Evolutionary conservation across 2,888 invertebrate species (phyloP).

Genomic region (Mongoloraphidia duomilia): DNA sequence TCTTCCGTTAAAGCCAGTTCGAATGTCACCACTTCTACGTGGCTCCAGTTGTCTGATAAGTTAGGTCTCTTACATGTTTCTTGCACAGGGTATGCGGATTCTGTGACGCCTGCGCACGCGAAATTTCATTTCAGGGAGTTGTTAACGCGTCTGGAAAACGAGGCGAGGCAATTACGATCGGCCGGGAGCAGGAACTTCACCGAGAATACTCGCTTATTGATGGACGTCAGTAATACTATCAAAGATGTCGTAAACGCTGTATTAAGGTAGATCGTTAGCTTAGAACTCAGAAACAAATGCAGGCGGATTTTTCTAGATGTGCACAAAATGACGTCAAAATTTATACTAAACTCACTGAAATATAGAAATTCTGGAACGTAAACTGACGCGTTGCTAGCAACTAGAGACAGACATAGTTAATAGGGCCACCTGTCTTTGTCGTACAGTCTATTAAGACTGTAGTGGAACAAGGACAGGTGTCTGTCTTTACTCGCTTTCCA

Average conservation of each 20-base stretch:
- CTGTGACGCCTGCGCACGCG: constrained; percentile 65
- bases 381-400: no score
- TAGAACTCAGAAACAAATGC: neutral
- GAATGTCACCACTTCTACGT: constrained; percentile 47
- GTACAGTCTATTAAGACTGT: no score
- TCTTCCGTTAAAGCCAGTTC: constrained; percentile 41
- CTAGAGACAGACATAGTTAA: no score
- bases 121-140: constrained; percentile 77
- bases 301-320: no score
- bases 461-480: no score
- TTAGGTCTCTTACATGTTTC: constrained; percentile 67
- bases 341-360: no score
- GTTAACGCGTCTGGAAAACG: constrained; percentile 51
- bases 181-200: constrained; percentile 54
- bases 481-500: no score
- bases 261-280: constrained; percentile 35
- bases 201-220: constrained; percentile 50
- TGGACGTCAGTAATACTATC: constrained; percentile 57
- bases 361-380: no score
- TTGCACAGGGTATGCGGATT: constrained; percentile 73
- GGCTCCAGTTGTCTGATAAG: constrained; percentile 67
- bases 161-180: constrained; percentile 50
- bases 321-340: no score
- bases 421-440: no score
- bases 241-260: constrained; percentile 63